Evolutionary conservation across 2,888 invertebrate species (phyloP).

Genomic region (Callimorpha dominula): DNA sequence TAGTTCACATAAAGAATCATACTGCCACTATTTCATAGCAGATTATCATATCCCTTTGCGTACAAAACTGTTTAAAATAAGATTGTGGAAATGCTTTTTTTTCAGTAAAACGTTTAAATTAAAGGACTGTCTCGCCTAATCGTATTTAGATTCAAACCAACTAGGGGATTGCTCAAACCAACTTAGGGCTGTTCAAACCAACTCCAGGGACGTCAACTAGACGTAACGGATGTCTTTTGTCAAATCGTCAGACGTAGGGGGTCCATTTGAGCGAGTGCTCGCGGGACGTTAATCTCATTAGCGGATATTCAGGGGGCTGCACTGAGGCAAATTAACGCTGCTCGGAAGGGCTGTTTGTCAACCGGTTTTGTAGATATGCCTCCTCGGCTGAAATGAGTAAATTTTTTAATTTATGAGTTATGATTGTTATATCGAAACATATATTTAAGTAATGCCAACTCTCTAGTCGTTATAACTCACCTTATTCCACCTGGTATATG

Average conservation of each 20-base stretch:
- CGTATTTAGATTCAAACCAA: constrained; percentile 39
- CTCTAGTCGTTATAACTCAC: no score
- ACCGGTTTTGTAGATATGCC: constrained; percentile 17
- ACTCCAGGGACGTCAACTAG: constrained; percentile 16
- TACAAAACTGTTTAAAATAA: neutral
- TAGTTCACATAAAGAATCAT: no score
- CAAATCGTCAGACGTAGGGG: constrained; percentile 59
- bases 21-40: neutral
- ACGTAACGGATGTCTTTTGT: constrained; percentile 58
- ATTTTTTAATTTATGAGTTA: constrained; percentile 19
- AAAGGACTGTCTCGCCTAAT: constrained; percentile 29
- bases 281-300: constrained; percentile 67
- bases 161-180: constrained; percentile 7
- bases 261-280: constrained; percentile 63
- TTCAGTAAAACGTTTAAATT: constrained; percentile 23
- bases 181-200: constrained; percentile 11
- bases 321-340: constrained; percentile 61
- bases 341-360: constrained; percentile 38
- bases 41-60: neutral
- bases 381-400: constrained; percentile 3
- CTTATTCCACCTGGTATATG: no score
- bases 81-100: neutral
- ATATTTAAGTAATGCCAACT: no score
- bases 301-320: constrained; percentile 60
- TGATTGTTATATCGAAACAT: neutral